These are phyloP conservation scores for Therioaphis trifolii DNA, from an alignment of 2,888 invertebrate genomes.

Conservation along the genomic window DNA sequence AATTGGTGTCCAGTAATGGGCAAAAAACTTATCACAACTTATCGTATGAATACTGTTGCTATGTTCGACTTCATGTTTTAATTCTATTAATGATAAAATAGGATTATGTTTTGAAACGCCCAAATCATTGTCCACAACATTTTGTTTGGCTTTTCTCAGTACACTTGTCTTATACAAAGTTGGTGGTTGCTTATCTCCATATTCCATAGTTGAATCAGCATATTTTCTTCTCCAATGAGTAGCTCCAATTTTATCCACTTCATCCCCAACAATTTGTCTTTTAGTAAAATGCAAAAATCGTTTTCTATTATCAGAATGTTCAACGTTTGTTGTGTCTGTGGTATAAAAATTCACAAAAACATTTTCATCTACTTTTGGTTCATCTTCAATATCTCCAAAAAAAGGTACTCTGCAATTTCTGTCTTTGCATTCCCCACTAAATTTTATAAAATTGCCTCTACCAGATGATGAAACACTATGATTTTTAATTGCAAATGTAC, in stretches of 20 bases:
- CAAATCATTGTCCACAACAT: not conserved
- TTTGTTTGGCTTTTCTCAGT: not conserved
- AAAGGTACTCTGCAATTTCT: not conserved
- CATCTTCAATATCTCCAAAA: not conserved
- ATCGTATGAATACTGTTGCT: too few species aligned
- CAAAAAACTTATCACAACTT: too few species aligned
- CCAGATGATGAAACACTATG: not conserved
- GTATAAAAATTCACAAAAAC: not conserved
- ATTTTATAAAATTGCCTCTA: not conserved
- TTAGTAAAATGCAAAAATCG: not conserved
- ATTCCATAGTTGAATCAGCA: not conserved
- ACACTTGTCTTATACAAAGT: not conserved
- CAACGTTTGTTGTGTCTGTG: not conserved
- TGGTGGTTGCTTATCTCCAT: not conserved
- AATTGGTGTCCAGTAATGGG: too few species aligned
- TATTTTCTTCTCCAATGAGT: not conserved
- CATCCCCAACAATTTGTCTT: not conserved
- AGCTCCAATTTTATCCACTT: not conserved
- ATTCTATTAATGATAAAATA: too few species aligned
- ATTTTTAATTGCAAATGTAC: not conserved
- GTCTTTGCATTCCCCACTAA: not conserved
- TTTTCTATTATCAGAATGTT: not conserved
- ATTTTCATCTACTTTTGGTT: not conserved
- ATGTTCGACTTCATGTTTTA: too few species aligned
- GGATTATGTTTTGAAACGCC: too few species aligned